Evolutionary conservation across 1,140 invertebrate species (phyloP).

Genomic region (Pseudomyrmex gracilis): DNA sequence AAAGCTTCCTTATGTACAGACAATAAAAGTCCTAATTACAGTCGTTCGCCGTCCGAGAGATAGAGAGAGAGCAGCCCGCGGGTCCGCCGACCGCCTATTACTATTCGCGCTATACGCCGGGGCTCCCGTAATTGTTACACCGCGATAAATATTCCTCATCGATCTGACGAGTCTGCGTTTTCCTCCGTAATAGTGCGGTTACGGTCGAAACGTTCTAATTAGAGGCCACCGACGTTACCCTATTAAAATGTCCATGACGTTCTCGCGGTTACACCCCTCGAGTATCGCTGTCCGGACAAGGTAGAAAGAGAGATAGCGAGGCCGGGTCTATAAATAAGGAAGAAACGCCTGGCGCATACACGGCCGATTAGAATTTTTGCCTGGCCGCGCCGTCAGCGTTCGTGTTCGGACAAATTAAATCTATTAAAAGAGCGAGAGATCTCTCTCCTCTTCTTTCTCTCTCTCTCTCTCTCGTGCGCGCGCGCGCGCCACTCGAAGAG

Average conservation of each 20-base stretch:
- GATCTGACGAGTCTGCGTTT: slow-evolving; percentile 77
- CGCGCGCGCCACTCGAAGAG: not conserved
- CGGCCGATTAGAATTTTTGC: slow-evolving; percentile 27
- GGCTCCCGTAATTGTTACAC: slow-evolving; percentile 73
- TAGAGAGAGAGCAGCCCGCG: not conserved
- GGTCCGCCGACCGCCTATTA: slow-evolving; percentile 69
- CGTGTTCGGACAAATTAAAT: slow-evolving; percentile 39
- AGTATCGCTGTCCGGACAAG: not conserved
- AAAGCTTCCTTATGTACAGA: slow-evolving; percentile 78
- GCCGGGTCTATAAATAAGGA: slow-evolving; percentile 35
- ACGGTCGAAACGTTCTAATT: slow-evolving; percentile 78
- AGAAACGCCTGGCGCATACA: not conserved
- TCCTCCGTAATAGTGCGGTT: slow-evolving; percentile 74
- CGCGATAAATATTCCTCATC: slow-evolving; percentile 79
- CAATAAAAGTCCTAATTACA: slow-evolving; percentile 79
- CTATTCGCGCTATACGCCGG: slow-evolving; percentile 72
- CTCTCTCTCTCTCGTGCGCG: not conserved
- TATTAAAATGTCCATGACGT: slow-evolving; percentile 67
- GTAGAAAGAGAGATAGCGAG: not conserved
- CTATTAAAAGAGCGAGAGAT: slow-evolving; percentile 24
- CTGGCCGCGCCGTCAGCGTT: not conserved
- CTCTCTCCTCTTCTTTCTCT: too few species aligned
- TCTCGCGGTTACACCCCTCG: slow-evolving; percentile 58
- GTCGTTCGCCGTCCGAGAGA: slow-evolving; percentile 64
- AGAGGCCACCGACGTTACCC: slow-evolving; percentile 69